These are phyloP conservation scores for Sabatieria punctata DNA, from an alignment of 2,888 invertebrate species.

Conservation along the genomic window DNA sequence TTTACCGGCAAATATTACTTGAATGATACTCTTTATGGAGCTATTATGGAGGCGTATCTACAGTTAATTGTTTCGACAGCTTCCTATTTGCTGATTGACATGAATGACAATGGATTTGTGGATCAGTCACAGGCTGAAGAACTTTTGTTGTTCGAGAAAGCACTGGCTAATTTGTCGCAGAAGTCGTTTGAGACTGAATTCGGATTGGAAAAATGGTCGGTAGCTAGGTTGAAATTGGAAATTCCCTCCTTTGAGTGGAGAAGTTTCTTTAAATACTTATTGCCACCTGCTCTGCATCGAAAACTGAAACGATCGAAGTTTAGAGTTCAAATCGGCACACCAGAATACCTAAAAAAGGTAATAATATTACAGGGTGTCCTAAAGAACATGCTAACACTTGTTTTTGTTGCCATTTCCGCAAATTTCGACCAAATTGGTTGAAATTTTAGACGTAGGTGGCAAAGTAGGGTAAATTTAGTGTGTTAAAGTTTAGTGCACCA, in stretches of 20 bases:
- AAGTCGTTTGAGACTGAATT: background rate
- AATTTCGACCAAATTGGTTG: no score
- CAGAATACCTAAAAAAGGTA: background rate
- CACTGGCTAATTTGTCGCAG: background rate
- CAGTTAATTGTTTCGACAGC: background rate
- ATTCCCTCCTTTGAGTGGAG: background rate
- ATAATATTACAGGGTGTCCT: background rate
- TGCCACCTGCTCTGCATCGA: background rate
- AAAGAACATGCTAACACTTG: background rate
- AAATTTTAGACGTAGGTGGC: no score
- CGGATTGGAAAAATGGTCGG: background rate
- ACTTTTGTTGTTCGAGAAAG: background rate
- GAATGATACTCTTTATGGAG: conserved; percentile 2
- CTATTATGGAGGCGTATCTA: background rate
- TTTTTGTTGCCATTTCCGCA: no score
- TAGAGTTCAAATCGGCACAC: no score
- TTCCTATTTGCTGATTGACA: background rate
- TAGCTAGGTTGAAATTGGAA: background rate
- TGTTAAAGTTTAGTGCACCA: no score
- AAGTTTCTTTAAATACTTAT: background rate
- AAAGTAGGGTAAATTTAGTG: no score
- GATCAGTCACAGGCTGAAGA: background rate
- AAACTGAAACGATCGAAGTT: background rate
- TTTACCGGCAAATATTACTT: background rate
- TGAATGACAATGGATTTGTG: background rate